Evolutionary conservation across 2,113 vertebrate species (phyloP).

Genomic region (Vicugna pacos): DNA sequence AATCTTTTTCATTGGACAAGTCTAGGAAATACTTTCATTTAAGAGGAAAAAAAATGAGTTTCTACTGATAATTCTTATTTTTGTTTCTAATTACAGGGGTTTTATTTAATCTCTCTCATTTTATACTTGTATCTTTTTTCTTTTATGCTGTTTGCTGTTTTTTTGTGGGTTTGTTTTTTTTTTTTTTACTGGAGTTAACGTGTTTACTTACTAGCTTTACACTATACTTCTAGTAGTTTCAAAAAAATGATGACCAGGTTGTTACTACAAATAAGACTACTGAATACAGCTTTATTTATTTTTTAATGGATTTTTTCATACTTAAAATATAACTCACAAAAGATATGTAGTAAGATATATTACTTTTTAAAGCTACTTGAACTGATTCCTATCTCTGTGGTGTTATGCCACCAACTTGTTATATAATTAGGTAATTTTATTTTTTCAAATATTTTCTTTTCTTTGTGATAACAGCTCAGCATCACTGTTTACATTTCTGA

Average conservation of each 20-base stretch:
- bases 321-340: not conserved
- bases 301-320: not conserved
- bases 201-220: not conserved
- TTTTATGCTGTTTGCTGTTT: not conserved
- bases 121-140: not conserved
- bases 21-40: not conserved
- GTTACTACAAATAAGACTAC: not conserved
- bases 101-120: not conserved
- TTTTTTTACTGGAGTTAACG: not conserved
- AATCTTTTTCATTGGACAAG: not conserved
- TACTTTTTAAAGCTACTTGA: not conserved
- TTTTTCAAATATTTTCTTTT: not conserved
- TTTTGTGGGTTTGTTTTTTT: not conserved
- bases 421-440: not conserved
- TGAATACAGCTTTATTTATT: not conserved
- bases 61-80: not conserved
- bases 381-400: not conserved
- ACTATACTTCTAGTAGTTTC: not conserved
- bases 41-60: not conserved
- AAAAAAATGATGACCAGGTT: not conserved
- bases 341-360: not conserved
- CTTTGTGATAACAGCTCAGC: not conserved
- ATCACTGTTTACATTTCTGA: not conserved
- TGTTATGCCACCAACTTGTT: not conserved
- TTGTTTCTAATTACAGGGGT: not conserved